phyloP scores from a whole-genome alignment of 2,797 vertebrate species.

The Smutsia temminckii region DNA sequence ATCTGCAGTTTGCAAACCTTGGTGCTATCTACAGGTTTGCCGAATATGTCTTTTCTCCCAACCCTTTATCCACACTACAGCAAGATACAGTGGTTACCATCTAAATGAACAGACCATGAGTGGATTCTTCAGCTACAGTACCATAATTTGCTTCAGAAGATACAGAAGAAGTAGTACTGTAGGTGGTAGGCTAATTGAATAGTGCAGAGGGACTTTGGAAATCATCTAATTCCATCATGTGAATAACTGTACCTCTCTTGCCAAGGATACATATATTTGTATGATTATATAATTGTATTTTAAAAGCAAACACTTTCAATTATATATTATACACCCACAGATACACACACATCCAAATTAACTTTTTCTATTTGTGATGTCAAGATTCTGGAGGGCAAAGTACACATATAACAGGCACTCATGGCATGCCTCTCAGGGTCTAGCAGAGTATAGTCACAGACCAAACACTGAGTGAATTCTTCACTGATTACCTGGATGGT shows the following conservation, averaged over 20 bases:
- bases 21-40: neutral
- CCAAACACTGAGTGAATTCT: neutral
- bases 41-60: neutral
- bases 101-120: neutral
- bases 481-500: neutral
- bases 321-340: neutral
- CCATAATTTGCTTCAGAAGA: neutral
- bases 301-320: neutral
- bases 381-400: neutral
- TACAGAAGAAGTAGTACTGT: neutral
- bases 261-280: neutral
- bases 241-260: neutral
- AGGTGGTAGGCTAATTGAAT: neutral
- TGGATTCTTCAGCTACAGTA: neutral
- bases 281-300: neutral
- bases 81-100: neutral
- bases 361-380: neutral
- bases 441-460: neutral
- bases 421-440: neutral
- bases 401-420: neutral
- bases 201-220: neutral
- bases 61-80: neutral
- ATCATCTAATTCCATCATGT: neutral
- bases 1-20: neutral
- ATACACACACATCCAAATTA: neutral